Evolutionary conservation across 2,797 vertebrate species (phyloP), one percentile per base, ranked within the genome.

Genomic region (Helostoma temminkii): DNA sequence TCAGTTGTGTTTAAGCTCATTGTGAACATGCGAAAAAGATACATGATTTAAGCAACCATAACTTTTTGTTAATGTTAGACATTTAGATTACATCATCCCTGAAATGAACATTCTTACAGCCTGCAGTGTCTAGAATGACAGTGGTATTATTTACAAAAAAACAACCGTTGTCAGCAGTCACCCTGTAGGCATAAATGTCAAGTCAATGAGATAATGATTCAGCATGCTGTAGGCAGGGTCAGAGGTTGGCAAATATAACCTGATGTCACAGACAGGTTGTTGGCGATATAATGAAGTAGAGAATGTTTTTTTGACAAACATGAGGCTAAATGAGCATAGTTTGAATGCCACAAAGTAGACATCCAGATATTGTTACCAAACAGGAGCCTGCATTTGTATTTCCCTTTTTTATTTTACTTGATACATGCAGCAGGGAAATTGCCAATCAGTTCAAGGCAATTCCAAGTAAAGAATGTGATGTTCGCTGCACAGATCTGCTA

Each of bases 181-280:
- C 59, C 58, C 63, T 37, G 9, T 10, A 60, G 63, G 52, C 53
- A 47, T 18, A 37, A 58, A 56, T 25, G 18, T 30, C 26, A 71
- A 3, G 3, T 24, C 55, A 9, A 67, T 45, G 41, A 60, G 43
- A 68, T 59, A 39, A 68, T 53, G 3, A 34, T 34, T 2, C 32
- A 34, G 12, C 32, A 12, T 12, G 32, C 32, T 34, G 32, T 34
- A 34, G 32, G 10, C 32, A 12, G 12, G 32, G 24, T 47, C 30
- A n/a, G 42, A 49, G 41, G 59, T 18, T 60, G 25, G 22, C 6
- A 24, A 19, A 74, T 58, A 43, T 6, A 16, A 19, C 22, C 30
- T 19, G 2, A 66, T 59, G 45, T 16, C 24, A 39, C 25, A 26
- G 15, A n/a, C 15, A 14, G 24, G 18, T 3, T 21, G 30, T 30